phyloP scores from a whole-genome alignment of 2,888 invertebrate species.

The Loripinus fragilis region DNA sequence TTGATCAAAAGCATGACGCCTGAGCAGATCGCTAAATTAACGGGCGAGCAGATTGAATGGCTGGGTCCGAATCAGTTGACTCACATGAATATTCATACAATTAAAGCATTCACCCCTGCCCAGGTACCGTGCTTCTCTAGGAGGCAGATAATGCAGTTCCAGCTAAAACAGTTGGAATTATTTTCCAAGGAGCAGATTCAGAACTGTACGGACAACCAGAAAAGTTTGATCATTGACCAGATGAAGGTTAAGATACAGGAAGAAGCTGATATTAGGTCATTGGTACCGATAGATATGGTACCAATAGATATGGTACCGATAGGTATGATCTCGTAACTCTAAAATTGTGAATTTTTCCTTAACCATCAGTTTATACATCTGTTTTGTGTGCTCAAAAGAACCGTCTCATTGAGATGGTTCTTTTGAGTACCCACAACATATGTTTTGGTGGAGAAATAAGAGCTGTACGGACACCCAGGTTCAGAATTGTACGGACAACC shows the following conservation, averaged over 20 bases:
- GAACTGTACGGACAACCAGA: background rate
- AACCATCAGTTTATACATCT: too few species aligned
- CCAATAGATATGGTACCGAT: too few species aligned
- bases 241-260: constrained; percentile 10
- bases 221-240: background rate
- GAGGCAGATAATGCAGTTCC: constrained; percentile 36
- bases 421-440: too few species aligned
- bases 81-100: constrained; percentile 38
- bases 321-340: too few species aligned
- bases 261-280: constrained; percentile 4
- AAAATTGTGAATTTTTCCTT: too few species aligned
- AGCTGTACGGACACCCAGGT: too few species aligned
- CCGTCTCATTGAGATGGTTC: too few species aligned
- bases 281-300: too few species aligned
- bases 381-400: too few species aligned
- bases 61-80: constrained; percentile 33
- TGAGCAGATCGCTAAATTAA: constrained; percentile 23
- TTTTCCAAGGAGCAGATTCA: constrained; percentile 27
- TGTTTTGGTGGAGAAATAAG: too few species aligned
- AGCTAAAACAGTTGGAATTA: constrained; percentile 42
- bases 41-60: background rate
- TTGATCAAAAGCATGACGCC: constrained; percentile 19
- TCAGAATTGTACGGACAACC: constrained; percentile 4
- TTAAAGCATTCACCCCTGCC: constrained; percentile 24
- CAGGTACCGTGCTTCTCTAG: constrained; percentile 18